Evolutionary conservation across 2,113 vertebrate genomes (phyloP).

Genomic region (Ameiurus melas): DNA sequence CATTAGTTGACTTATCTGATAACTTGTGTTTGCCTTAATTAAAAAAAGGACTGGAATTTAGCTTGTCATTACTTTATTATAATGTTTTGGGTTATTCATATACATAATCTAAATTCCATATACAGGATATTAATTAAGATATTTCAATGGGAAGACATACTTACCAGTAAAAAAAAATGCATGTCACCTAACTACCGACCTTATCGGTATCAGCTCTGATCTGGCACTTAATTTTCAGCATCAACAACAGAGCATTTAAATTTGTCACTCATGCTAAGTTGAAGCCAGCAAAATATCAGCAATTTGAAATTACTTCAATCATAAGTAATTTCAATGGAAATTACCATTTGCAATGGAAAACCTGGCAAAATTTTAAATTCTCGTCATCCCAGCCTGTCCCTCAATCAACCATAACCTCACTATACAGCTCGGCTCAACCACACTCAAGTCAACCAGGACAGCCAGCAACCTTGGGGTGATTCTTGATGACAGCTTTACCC

Average conservation of each 20-base stretch:
- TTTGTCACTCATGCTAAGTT: neutral
- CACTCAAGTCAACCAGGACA: no score
- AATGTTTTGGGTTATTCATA: neutral
- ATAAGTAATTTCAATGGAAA: no score
- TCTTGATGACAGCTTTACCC: no score
- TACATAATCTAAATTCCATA: neutral
- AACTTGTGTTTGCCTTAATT: neutral
- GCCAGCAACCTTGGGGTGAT: no score
- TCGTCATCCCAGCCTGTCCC: no score
- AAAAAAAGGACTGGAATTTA: neutral
- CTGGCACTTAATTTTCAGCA: neutral
- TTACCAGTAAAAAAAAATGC: neutral
- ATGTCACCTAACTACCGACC: neutral
- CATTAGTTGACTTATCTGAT: constrained; percentile 28
- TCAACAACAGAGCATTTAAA: neutral
- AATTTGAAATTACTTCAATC: neutral
- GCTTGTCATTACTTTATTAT: neutral
- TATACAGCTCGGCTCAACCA: no score
- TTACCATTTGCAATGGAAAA: no score
- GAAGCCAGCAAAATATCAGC: neutral
- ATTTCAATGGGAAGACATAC: neutral
- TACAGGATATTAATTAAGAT: neutral
- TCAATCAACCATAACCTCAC: no score
- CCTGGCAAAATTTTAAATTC: no score
- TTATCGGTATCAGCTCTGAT: neutral